Evolutionary conservation across 2,797 vertebrate genomes (phyloP), one percentile per base, ranked within the genome.

Genomic region (Sitta carolinensis): DNA sequence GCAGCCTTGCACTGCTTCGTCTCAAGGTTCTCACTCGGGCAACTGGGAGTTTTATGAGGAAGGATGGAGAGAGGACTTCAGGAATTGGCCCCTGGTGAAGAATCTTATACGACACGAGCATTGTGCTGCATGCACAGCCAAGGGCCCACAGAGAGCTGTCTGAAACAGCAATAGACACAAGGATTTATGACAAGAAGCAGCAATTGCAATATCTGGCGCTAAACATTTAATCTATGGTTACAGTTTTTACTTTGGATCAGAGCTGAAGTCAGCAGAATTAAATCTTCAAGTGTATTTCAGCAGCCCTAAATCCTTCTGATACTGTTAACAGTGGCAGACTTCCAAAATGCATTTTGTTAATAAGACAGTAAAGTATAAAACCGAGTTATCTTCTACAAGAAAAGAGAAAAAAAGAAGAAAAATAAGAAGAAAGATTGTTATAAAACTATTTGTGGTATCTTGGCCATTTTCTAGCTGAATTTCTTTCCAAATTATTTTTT

Each of bases 201-300:
- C 97, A 95, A 97, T 97, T 77, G 94, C 97, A 97, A 97, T 98
- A 97, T 97, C 97, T 97, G 89, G 97, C 54, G 96, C 97, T 98
- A 97, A 98, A 98, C 98, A 98, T 98, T 98, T 98, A 98, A 98
- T 98, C 97, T 98, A 97, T 85, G 97, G 97, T 97, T 98, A 97
- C 94, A 97, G 97, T 97, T 98, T 97, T 97, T 97, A 97, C 97
- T 98, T 97, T 42, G 1, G 97, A 97, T 97, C 97, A 96, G 95
- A 97, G 98, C 98, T 98, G 98, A 98, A 98, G 98, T 98, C 97
- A 98, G 98, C 98, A 98, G 97, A 98, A 98, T 98, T 98, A 98
- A 98, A 98, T 98, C 97, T 98, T 97, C 96, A 95, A 97, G 97
- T 97, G 97, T 97, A 95, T 98, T 98, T 97, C 97, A 97, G 96